These are phyloP conservation scores for Beris chalybata DNA, from an alignment of 2,888 invertebrate genomes.

Conservation along the genomic window DNA sequence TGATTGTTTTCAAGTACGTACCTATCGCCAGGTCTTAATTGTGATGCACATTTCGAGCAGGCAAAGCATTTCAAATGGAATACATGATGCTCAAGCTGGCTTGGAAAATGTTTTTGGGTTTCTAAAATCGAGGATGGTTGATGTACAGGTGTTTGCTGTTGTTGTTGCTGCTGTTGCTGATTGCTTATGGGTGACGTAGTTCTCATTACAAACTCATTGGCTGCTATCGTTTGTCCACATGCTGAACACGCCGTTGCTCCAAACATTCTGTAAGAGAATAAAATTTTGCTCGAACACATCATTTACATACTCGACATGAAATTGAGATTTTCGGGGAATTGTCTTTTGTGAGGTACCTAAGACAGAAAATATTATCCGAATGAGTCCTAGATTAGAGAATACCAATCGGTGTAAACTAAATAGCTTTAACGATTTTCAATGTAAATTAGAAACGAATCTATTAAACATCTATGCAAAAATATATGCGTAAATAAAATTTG, in stretches of 20 bases:
- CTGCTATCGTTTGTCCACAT: slow-evolving; percentile 87
- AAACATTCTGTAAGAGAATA: slow-evolving; percentile 71
- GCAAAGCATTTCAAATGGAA: slow-evolving; percentile 94
- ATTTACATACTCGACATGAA: too few relatives aligned
- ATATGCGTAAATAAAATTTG: too few relatives aligned
- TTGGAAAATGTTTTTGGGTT: slow-evolving; percentile 43
- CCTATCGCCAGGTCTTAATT: slow-evolving; percentile 86
- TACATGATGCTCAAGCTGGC: slow-evolving; percentile 64
- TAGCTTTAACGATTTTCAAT: too few relatives aligned
- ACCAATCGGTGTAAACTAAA: too few relatives aligned
- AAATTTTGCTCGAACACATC: too few relatives aligned
- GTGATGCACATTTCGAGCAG: slow-evolving; percentile 87
- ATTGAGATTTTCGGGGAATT: too few relatives aligned
- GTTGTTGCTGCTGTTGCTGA: slow-evolving; percentile 42
- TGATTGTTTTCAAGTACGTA: slow-evolving; percentile 47
- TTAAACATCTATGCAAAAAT: too few relatives aligned
- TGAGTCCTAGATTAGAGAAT: too few relatives aligned
- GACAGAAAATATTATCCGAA: too few relatives aligned
- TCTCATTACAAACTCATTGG: slow-evolving; percentile 89
- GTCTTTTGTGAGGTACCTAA: too few relatives aligned
- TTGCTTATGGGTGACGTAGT: slow-evolving; percentile 45
- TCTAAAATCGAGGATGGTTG: slow-evolving; percentile 40
- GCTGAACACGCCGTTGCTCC: slow-evolving; percentile 86
- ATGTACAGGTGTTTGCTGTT: slow-evolving; percentile 41
- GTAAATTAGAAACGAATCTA: too few relatives aligned